Percentiles rank a stretch among this genome's conserved stretches.
Conservation (phyloP, 2,113 vertebrate species). For the Nothocercus julius region DNA sequence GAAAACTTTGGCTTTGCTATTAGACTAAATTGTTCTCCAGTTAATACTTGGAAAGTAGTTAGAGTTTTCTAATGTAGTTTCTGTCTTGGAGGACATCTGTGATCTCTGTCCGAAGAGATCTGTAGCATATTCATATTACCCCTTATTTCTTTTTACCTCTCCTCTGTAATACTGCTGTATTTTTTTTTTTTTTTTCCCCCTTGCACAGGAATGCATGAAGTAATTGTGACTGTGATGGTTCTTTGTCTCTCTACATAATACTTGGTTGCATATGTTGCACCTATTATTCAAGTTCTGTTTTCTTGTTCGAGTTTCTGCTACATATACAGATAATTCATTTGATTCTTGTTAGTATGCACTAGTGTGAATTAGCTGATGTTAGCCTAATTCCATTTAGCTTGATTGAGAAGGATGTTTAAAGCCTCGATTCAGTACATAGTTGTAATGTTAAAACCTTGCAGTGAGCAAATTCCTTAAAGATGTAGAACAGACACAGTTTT, state of each 20-base stretch:
- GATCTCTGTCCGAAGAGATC: neutral
- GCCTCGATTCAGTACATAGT: neutral
- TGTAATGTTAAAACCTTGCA: neutral
- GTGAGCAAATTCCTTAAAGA: neutral
- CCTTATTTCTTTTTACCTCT: neutral
- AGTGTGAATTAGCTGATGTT: neutral
- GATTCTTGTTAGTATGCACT: neutral
- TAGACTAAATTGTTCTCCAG: neutral
- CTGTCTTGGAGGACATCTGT: neutral
- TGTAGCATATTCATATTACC: neutral
- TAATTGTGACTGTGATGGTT: neutral
- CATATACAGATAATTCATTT: neutral
- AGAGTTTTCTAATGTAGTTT: neutral
- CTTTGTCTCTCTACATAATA: neutral
- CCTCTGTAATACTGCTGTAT: neutral
- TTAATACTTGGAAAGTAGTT: neutral
- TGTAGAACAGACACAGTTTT: neutral
- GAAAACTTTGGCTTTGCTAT: constrained; percentile 4
- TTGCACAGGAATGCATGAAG: neutral
- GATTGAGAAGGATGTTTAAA: neutral
- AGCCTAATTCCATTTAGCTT: neutral
- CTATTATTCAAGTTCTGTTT: neutral
- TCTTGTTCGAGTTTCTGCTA: neutral
- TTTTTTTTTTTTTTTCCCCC: neutral
- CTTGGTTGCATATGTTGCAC: neutral